A percentile compares a stretch with the other conserved stretches of the same genome.
Conservation (phyloP, 2,888 invertebrate species). For the Heliconius charithonia region DNA sequence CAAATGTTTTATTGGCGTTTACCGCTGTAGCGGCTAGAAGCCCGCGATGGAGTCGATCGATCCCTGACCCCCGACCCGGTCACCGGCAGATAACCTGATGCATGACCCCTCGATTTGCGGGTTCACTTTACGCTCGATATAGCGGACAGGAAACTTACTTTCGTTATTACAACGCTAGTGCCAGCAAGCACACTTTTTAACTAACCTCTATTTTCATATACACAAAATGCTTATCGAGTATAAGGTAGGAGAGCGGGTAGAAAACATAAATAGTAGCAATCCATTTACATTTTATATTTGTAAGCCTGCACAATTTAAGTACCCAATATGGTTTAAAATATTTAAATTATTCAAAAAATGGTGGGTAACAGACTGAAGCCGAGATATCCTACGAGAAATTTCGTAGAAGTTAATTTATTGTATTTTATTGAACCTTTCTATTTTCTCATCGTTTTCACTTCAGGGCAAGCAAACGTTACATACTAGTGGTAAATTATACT, state of each 20-base stretch:
- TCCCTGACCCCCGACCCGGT: conserved; percentile 52
- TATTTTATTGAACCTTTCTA: no score
- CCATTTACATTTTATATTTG: no score
- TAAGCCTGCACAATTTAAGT: no score
- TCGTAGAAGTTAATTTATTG: no score
- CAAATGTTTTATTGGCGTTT: conserved; percentile 30
- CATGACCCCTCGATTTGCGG: conserved; percentile 49
- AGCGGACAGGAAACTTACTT: conserved; percentile 35
- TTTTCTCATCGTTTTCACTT: no score
- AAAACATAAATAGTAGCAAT: no score
- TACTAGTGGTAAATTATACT: no score
- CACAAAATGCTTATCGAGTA: background rate
- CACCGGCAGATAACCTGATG: conserved; percentile 52
- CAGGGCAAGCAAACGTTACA: no score
- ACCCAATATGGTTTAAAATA: no score
- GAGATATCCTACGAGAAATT: no score
- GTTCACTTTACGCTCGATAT: conserved; percentile 48
- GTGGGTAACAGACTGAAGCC: no score
- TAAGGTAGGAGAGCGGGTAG: background rate
- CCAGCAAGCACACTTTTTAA: background rate
- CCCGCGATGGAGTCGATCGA: conserved; percentile 51
- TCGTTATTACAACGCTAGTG: conserved; percentile 32
- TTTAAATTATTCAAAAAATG: no score
- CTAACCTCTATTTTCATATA: background rate
- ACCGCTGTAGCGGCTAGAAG: conserved; percentile 30